Percentiles rank a stretch among this genome's conserved stretches.
phyloP scores from a whole-genome alignment of 2,797 vertebrate genomes.

The Enoplosus armatus region DNA sequence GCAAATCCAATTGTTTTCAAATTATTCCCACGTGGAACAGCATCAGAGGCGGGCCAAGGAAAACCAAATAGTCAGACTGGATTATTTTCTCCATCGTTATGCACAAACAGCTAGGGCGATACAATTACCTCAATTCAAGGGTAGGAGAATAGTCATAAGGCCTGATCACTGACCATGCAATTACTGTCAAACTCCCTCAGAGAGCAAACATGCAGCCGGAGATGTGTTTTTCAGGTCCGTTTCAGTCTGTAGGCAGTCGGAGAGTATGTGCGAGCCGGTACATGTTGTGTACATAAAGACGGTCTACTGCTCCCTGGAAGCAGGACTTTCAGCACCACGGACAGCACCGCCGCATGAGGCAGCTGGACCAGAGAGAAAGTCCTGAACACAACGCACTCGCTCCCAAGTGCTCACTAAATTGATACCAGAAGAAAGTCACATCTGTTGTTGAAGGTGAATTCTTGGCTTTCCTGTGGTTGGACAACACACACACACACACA shows the following conservation, averaged over 20 bases:
- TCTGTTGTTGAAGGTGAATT: background rate
- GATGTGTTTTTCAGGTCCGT: slow-evolving; percentile 9
- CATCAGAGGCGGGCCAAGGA: slow-evolving; percentile 46
- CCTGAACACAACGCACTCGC: slow-evolving; percentile 8
- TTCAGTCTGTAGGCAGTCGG: background rate
- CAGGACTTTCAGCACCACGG: slow-evolving; percentile 51
- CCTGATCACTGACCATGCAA: slow-evolving; percentile 42
- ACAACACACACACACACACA: background rate
- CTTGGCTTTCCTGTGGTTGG: background rate
- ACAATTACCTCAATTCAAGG: slow-evolving; percentile 43
- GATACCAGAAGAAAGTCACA: background rate
- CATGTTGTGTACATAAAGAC: slow-evolving; percentile 29
- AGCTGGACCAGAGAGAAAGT: slow-evolving; percentile 12
- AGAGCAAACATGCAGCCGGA: slow-evolving; percentile 1
- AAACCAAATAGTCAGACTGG: slow-evolving; percentile 55
- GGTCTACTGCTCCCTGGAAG: slow-evolving; percentile 22
- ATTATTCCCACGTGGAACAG: slow-evolving; percentile 73
- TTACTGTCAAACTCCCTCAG: slow-evolving; percentile 47
- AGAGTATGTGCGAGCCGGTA: background rate
- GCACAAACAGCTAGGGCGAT: slow-evolving; percentile 36
- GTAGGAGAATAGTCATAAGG: slow-evolving; percentile 40
- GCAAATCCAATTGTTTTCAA: slow-evolving; percentile 74
- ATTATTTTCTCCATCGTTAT: slow-evolving; percentile 55
- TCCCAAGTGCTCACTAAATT: background rate
- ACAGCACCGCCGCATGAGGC: slow-evolving; percentile 41